These are phyloP conservation scores for Cephalopholis sonnerati DNA, from an alignment of 2,113 vertebrate species.

Conservation along the genomic window DNA sequence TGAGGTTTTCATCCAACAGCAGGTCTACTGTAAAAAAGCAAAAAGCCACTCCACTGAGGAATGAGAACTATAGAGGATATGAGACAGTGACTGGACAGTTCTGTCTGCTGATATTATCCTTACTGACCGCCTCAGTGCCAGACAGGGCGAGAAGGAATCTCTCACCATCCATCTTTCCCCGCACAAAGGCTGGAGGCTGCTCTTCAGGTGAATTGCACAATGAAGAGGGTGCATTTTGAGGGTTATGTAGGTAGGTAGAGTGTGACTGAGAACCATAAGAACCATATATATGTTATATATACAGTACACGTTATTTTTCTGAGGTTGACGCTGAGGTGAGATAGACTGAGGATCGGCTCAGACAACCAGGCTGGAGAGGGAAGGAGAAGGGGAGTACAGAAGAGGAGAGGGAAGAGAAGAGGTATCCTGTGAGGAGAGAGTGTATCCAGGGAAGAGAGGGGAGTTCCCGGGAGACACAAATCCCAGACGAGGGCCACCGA, in stretches of 20 bases:
- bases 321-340: constrained; percentile 78
- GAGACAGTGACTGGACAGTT: constrained; percentile 19
- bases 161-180: constrained; percentile 18
- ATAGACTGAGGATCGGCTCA: constrained; percentile 77
- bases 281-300: constrained; percentile 69
- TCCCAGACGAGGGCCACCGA: constrained; percentile 15
- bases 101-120: not conserved
- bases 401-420: constrained; percentile 43
- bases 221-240: constrained; percentile 46
- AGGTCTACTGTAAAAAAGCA: constrained; percentile 36
- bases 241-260: constrained; percentile 30
- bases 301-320: constrained; percentile 74
- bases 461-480: not conserved
- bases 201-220: constrained; percentile 62
- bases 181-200: constrained; percentile 10
- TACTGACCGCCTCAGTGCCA: constrained; percentile 12
- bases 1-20: constrained; percentile 50
- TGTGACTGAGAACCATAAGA: constrained; percentile 73
- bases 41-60: constrained; percentile 37
- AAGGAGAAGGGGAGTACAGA: not conserved
- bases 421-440: constrained; percentile 65
- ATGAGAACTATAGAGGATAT: constrained; percentile 25
- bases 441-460: not conserved
- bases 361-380: constrained; percentile 67
- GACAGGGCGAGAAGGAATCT: constrained; percentile 6